phyloP scores from a whole-genome alignment of 2,797 vertebrate genomes.

The Scomberomorus guttatus region DNA sequence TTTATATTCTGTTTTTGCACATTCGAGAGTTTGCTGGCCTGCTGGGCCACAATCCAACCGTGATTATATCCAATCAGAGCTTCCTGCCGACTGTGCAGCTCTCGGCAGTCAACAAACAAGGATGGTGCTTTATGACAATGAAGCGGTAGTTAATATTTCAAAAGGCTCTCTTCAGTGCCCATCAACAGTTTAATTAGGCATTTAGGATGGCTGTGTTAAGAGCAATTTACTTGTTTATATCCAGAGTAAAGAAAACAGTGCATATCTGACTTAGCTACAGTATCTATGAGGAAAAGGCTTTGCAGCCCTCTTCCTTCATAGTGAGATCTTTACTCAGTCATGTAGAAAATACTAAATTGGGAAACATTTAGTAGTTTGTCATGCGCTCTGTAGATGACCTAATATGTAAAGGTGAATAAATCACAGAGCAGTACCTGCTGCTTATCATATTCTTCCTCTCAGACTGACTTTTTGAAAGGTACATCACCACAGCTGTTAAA shows the following conservation, averaged over 20 bases:
- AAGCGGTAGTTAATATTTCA: slow-evolving; percentile 7
- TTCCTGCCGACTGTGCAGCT: background rate
- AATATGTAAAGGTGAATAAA: slow-evolving; percentile 1
- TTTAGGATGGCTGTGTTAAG: slow-evolving; percentile 3
- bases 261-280: background rate
- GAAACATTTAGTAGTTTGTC: no score
- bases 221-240: background rate
- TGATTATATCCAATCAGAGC: slow-evolving; percentile 36
- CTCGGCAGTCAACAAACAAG: slow-evolving; percentile 2
- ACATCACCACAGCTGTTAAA: background rate
- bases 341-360: no score
- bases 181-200: background rate
- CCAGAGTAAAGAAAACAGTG: background rate
- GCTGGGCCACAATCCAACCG: slow-evolving; percentile 15
- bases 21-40: slow-evolving; percentile 9
- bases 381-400: background rate
- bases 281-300: background rate
- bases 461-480: background rate
- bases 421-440: background rate
- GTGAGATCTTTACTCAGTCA: no score
- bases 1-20: slow-evolving; percentile 10
- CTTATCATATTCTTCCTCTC: background rate
- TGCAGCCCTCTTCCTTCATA: no score
- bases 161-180: background rate
- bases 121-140: slow-evolving; percentile 2